These are phyloP conservation scores for Ridgeia piscesae DNA, from an alignment of 1,140 invertebrate species.

Conservation along the genomic window DNA sequence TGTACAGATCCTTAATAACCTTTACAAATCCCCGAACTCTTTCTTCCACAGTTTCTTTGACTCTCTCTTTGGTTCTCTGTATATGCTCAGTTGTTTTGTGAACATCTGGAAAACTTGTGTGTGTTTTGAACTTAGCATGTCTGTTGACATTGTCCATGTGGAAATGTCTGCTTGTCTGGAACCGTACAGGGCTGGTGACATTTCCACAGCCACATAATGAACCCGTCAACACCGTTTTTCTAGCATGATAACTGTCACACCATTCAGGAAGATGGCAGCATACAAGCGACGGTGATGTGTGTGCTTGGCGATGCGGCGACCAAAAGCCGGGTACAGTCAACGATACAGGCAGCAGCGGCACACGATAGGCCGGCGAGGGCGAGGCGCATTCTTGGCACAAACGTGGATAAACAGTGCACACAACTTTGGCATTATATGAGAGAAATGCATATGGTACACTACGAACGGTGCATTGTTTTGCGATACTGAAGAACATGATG, in stretches of 20 bases:
- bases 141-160: not conserved
- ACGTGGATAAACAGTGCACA: not conserved
- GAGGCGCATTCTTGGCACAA: not conserved
- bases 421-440: not conserved
- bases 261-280: not conserved
- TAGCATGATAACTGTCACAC: not conserved
- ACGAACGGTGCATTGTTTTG: not conserved
- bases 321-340: not conserved
- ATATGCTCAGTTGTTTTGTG: not conserved
- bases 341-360: not conserved
- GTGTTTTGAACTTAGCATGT: not conserved
- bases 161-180: not conserved
- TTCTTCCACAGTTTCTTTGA: not conserved
- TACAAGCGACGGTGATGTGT: not conserved
- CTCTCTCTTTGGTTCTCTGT: not conserved
- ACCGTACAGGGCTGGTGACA: not conserved
- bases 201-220: not conserved
- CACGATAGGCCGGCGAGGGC: not conserved
- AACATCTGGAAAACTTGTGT: not conserved
- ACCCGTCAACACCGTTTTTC: not conserved
- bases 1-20: conserved; percentile 2
- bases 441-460: conserved; percentile 5
- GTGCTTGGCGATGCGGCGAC: not conserved
- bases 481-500: not conserved
- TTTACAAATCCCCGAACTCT: not conserved